Evolutionary conservation across 1,140 invertebrate genomes (phyloP), one percentile per base, ranked within the genome.

Genomic region (Bombus pyrosoma): DNA sequence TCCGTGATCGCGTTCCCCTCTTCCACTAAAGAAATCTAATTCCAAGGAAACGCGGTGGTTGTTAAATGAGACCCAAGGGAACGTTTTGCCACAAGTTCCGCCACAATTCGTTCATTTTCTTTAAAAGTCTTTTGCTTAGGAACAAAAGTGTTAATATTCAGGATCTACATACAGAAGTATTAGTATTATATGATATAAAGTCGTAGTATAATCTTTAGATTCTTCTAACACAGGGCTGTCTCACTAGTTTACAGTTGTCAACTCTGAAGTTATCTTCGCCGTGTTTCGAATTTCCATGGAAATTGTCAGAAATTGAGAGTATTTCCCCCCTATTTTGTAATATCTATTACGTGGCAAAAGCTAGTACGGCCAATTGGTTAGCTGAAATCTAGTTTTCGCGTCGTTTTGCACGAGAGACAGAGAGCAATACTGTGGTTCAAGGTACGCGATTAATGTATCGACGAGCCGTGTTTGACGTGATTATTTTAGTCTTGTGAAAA

Each of bases 401-500:
- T 28, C 8, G 28, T 43, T 57, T 32, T 18, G 12, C 6, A 25
- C n/a, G 32, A 77, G 47, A 53, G 18, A 53, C n/a, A 22, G 37
- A 32, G 47, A 6, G 18, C 34, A 41, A 41, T 15, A 22, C 12
- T 6, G 59, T n/a, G 64, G 28, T 71, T 59, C 64, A 39, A 74
- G 53, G 39, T 47, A 39, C 41, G 41, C 32, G 72, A 59, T 83
- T 71, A 57, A 78, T 28, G 75, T 71, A 59, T 59, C 64, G 6
- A 28, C 62, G 10, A 34, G 3, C 15, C 43, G 18, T 83, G 66
- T 78, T 78, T 78, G n/a, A 22, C 62, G 28, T 37, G 74, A 78
- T 71, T 69, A 78, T 76, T 83, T 84, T 59, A 57, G 34, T 59
- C 28, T 25, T 22, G 37, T 32, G 64, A 69, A 77, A 83, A 77